These are phyloP conservation scores for Dysmachus trigonus DNA, from an alignment of 2,888 invertebrate species.

Conservation along the genomic window DNA sequence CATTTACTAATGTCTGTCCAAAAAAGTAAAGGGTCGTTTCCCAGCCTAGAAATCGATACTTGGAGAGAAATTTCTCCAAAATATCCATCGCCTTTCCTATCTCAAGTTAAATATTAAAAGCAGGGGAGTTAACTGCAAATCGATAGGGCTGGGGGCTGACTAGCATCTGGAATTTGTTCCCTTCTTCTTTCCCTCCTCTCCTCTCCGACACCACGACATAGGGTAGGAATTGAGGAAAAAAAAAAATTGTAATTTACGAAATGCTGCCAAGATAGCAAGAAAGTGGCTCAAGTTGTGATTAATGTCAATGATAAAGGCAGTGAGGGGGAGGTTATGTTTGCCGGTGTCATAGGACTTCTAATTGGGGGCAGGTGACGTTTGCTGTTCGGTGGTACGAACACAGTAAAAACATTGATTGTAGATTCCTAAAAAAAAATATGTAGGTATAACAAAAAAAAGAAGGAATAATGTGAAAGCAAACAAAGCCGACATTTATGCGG, in stretches of 20 bases:
- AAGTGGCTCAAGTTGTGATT: slow-evolving; percentile 26
- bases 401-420: neutral
- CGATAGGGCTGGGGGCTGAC: neutral
- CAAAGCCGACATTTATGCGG: neutral
- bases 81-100: neutral
- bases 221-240: neutral
- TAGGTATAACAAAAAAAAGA: neutral
- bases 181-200: neutral
- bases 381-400: neutral
- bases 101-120: neutral
- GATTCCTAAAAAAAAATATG: neutral
- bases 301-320: slow-evolving; percentile 12
- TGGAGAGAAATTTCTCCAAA: neutral
- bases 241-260: neutral
- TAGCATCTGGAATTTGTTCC: neutral
- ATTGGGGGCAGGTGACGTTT: neutral
- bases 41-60: neutral
- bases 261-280: slow-evolving; percentile 3
- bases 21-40: neutral
- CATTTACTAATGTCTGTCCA: neutral
- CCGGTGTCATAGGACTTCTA: neutral
- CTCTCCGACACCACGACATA: neutral
- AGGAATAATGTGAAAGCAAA: neutral
- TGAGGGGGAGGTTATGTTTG: neutral
- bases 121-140: neutral